phyloP scores from a whole-genome alignment of 2,888 invertebrate species.

The Andrena camellia region DNA sequence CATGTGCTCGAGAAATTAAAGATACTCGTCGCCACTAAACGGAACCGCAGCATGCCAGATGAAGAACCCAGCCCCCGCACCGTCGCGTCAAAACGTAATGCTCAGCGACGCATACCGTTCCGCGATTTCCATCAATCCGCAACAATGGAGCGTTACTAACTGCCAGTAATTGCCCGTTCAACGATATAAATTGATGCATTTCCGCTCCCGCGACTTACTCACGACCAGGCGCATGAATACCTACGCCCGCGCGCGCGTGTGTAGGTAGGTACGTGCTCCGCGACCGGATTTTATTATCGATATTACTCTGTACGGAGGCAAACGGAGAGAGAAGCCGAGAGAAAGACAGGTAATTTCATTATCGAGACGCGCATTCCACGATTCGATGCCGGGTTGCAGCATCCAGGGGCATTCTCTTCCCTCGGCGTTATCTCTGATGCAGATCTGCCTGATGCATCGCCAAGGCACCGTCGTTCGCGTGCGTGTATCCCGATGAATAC shows the following conservation, averaged over 20 bases:
- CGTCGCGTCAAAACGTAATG: slow-evolving; percentile 22
- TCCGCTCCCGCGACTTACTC: slow-evolving; percentile 60
- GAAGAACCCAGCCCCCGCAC: slow-evolving; percentile 18
- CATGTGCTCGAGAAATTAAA: no score
- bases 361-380: slow-evolving; percentile 56
- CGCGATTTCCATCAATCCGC: slow-evolving; percentile 64
- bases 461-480: background rate
- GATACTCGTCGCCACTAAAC: background rate
- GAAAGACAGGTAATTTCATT: slow-evolving; percentile 67
- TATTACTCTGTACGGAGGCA: slow-evolving; percentile 58
- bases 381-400: slow-evolving; percentile 34
- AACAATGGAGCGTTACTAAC: slow-evolving; percentile 72
- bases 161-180: slow-evolving; percentile 66
- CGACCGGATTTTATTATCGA: slow-evolving; percentile 67
- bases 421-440: slow-evolving; percentile 16
- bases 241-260: slow-evolving; percentile 11
- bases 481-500: slow-evolving; percentile 20
- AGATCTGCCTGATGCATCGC: slow-evolving; percentile 38
- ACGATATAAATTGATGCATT: slow-evolving; percentile 69
- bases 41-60: slow-evolving; percentile 25
- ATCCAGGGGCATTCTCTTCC: slow-evolving; percentile 8
- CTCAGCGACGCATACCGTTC: slow-evolving; percentile 41
- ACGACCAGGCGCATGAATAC: background rate
- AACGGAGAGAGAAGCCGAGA: background rate
- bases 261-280: slow-evolving; percentile 14